A percentile compares a stretch with the other conserved stretches of the same genome.
phyloP scores from a whole-genome alignment of 2,797 vertebrate species.

The Lepilemur septentrionalis region DNA sequence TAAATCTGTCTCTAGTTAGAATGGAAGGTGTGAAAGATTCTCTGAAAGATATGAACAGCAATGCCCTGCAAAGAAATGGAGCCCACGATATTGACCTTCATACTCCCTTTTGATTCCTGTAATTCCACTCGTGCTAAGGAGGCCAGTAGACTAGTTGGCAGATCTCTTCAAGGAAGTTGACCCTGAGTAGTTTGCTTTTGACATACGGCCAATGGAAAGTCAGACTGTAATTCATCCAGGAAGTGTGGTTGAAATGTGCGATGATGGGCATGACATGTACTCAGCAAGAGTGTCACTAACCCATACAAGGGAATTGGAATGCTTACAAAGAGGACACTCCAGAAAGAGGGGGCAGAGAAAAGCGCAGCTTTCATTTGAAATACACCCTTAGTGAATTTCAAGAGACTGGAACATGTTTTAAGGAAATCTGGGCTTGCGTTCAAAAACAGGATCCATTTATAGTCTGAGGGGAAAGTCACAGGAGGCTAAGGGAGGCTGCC shows the following conservation, averaged over 20 bases:
- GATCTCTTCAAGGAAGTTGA: conserved; percentile 68
- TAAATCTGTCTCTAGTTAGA: not conserved
- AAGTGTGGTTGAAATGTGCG: conserved; percentile 60
- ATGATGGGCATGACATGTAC: conserved; percentile 62
- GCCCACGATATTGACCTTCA: conserved; percentile 13
- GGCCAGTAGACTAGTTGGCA: conserved; percentile 70
- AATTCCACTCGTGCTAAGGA: conserved; percentile 62
- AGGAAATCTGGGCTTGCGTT: conserved; percentile 80
- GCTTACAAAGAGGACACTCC: conserved; percentile 58
- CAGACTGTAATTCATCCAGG: conserved; percentile 65
- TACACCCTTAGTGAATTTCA: conserved; percentile 66
- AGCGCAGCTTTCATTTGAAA: conserved; percentile 74
- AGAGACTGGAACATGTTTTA: conserved; percentile 75
- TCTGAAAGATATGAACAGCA: conserved; percentile 4
- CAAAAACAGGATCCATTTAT: conserved; percentile 77
- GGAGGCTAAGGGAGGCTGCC: conserved; percentile 70
- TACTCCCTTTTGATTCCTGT: conserved; percentile 41
- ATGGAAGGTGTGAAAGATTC: not conserved
- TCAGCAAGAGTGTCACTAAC: conserved; percentile 56
- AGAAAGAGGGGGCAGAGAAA: conserved; percentile 58
- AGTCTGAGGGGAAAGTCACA: conserved; percentile 68
- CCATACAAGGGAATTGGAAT: conserved; percentile 50
- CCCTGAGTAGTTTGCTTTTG: conserved; percentile 67
- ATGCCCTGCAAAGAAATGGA: conserved; percentile 13
- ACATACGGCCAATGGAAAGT: conserved; percentile 66